Evolutionary conservation across 2,797 vertebrate genomes (phyloP).

Genomic region (Sus cebifrons): DNA sequence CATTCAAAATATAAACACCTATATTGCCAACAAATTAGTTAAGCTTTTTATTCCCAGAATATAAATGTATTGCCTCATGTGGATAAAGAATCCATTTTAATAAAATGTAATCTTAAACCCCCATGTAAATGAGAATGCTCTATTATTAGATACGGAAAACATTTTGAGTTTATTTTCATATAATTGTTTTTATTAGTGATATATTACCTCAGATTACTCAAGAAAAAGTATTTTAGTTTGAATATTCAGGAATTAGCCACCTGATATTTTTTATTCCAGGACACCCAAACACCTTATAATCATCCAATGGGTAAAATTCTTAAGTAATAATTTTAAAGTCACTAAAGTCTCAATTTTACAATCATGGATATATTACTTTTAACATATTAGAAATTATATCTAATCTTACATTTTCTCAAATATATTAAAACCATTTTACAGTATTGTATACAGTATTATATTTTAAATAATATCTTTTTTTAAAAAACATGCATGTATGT

Average conservation of each 20-base stretch:
- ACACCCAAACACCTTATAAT: background rate
- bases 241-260: background rate
- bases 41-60: background rate
- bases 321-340: background rate
- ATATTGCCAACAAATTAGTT: background rate
- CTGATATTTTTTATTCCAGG: background rate
- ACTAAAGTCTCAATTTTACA: conserved; percentile 3
- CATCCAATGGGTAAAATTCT: background rate
- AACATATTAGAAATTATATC: background rate
- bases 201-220: background rate
- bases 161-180: background rate
- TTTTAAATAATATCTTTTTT: conserved; percentile 14
- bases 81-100: background rate
- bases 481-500: background rate
- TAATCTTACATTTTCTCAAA: conserved; percentile 11
- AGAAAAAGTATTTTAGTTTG: background rate
- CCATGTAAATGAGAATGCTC: background rate
- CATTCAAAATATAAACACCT: background rate
- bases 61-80: background rate
- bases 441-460: background rate
- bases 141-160: background rate
- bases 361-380: background rate
- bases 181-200: background rate
- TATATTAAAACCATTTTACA: background rate
- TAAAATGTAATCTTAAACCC: background rate